Evolutionary conservation across 2,797 vertebrate species (phyloP).

Genomic region (Uromys caudimaculatus): DNA sequence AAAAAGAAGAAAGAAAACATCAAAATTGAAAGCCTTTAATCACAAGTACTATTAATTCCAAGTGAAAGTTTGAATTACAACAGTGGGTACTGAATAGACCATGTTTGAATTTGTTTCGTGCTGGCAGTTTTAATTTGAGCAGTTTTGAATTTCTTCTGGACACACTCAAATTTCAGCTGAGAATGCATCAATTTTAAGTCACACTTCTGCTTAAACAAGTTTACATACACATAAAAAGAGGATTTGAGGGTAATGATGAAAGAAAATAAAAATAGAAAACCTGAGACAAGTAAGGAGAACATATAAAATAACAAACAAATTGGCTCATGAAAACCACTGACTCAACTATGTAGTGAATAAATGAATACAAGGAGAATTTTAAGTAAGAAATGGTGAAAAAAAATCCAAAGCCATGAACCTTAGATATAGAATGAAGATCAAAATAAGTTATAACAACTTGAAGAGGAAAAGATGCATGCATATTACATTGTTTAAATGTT

Average conservation of each 20-base stretch:
- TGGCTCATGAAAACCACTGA: background rate
- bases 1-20: background rate
- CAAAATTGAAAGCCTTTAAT: slow-evolving; percentile 72
- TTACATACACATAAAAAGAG: slow-evolving; percentile 66
- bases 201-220: slow-evolving; percentile 53
- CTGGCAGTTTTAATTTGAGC: slow-evolving; percentile 73
- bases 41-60: slow-evolving; percentile 76
- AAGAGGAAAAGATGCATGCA: background rate
- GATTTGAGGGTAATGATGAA: slow-evolving; percentile 32
- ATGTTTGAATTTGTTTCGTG: slow-evolving; percentile 69
- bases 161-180: slow-evolving; percentile 39
- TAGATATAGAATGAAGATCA: background rate
- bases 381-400: background rate
- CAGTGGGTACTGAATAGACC: slow-evolving; percentile 48
- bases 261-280: slow-evolving; percentile 57
- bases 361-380: slow-evolving; percentile 6
- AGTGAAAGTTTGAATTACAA: slow-evolving; percentile 72
- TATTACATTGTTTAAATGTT: background rate
- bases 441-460: background rate
- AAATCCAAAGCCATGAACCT: background rate
- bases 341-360: background rate
- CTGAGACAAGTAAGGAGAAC: slow-evolving; percentile 8
- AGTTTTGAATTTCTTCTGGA: slow-evolving; percentile 66
- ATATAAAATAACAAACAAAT: slow-evolving; percentile 1
- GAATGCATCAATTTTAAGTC: slow-evolving; percentile 46